A percentile compares a stretch with the other conserved stretches of the same genome.
These are phyloP conservation scores for Panthera leo DNA, from an alignment of 2,113 vertebrate species.

Conservation along the genomic window DNA sequence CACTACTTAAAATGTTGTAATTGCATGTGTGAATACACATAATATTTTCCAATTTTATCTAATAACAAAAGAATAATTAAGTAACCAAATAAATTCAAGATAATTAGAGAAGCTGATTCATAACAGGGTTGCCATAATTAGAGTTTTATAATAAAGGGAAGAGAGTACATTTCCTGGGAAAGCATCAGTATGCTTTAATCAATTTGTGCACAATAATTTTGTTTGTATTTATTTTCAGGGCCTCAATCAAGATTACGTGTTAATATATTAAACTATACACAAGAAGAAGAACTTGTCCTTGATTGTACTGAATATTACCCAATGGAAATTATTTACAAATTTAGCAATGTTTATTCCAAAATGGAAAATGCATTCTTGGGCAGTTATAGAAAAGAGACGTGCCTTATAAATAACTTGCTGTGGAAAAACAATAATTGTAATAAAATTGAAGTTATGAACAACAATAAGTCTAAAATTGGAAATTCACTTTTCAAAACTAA, in stretches of 20 bases:
- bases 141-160: not conserved
- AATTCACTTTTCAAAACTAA: not conserved
- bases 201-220: not conserved
- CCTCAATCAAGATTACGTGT: not conserved
- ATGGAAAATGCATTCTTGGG: not conserved
- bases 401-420: not conserved
- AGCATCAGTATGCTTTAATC: not conserved
- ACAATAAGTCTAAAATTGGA: not conserved
- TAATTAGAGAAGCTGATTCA: slow-evolving; percentile 17
- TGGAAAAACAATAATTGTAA: not conserved
- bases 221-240: not conserved
- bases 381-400: not conserved
- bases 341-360: not conserved
- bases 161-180: not conserved
- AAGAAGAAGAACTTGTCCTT: not conserved
- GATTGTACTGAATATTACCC: not conserved
- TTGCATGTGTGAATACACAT: not conserved
- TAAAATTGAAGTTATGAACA: not conserved
- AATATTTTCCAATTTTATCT: not conserved
- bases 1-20: not conserved
- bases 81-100: not conserved
- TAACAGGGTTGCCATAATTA: not conserved
- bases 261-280: not conserved
- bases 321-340: not conserved
- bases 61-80: slow-evolving; percentile 25